A percentile compares a stretch with the other conserved stretches of the same genome.
phyloP scores from a whole-genome alignment of 2,797 vertebrate genomes.

The Gallinago stenura region DNA sequence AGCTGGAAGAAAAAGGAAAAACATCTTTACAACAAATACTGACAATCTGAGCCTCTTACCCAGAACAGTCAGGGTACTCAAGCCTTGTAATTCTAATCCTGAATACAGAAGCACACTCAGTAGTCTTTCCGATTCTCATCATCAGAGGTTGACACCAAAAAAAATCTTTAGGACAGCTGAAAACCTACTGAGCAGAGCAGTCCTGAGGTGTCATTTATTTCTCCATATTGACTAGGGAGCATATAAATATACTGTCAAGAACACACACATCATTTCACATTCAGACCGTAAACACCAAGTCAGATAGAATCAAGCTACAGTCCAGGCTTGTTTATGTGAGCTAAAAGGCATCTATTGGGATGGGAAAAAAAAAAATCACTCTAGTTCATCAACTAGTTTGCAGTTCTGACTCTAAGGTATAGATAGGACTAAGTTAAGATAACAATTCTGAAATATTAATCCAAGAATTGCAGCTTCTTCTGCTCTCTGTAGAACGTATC shows the following conservation, averaged over 20 bases:
- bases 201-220: not conserved
- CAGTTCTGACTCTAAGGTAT: not conserved
- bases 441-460: not conserved
- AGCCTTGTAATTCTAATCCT: not conserved
- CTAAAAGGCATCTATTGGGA: not conserved
- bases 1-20: conserved; percentile 77
- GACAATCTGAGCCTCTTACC: not conserved
- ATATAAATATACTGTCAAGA: not conserved
- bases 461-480: not conserved
- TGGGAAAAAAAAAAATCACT: not conserved
- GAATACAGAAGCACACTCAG: accelerated
- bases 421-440: not conserved
- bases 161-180: not conserved
- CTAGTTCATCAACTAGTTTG: not conserved
- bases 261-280: not conserved
- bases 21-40: not conserved
- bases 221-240: not conserved
- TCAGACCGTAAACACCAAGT: not conserved
- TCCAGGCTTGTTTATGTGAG: not conserved
- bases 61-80: not conserved
- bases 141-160: accelerated
- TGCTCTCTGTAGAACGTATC: not conserved
- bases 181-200: not conserved
- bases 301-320: not conserved
- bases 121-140: too few relatives aligned